These are phyloP conservation scores for Hoplodrina blanda DNA, from an alignment of 2,888 invertebrate genomes.

Conservation along the genomic window DNA sequence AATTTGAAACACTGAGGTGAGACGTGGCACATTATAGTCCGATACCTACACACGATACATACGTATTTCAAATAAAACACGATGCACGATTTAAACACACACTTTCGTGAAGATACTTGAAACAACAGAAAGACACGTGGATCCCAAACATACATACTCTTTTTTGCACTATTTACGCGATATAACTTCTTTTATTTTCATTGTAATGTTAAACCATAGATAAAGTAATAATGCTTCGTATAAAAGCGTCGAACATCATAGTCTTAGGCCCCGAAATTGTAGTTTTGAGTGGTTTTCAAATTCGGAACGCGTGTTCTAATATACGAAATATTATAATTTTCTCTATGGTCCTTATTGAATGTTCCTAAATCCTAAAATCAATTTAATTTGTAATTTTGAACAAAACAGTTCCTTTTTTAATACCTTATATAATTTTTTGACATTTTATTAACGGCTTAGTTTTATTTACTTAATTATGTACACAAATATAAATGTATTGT, in stretches of 20 bases:
- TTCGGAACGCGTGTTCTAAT: not conserved
- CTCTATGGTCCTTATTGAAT: too few relatives aligned
- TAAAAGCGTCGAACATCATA: not conserved
- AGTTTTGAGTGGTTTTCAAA: too few relatives aligned
- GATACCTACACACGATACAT: slow-evolving; percentile 56
- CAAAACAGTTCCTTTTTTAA: too few relatives aligned
- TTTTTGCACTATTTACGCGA: not conserved
- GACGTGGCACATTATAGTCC: slow-evolving; percentile 77
- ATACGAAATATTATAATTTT: not conserved
- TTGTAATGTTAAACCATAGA: not conserved
- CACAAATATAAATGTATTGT: not conserved
- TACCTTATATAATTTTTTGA: too few relatives aligned
- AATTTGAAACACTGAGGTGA: slow-evolving; percentile 76
- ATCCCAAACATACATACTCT: not conserved
- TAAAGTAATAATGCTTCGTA: not conserved
- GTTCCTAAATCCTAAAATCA: not conserved
- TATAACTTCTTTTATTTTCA: too few relatives aligned
- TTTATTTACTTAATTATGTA: not conserved
- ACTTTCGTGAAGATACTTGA: not conserved
- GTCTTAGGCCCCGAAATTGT: too few relatives aligned
- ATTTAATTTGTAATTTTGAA: not conserved
- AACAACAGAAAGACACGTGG: not conserved
- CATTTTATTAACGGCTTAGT: not conserved
- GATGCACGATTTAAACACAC: slow-evolving; percentile 11
- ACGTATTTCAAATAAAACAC: slow-evolving; percentile 62